Evolutionary conservation across 1,140 invertebrate species (phyloP), one percentile per base, ranked within the genome.

Genomic region (Helicoverpa zea): DNA sequence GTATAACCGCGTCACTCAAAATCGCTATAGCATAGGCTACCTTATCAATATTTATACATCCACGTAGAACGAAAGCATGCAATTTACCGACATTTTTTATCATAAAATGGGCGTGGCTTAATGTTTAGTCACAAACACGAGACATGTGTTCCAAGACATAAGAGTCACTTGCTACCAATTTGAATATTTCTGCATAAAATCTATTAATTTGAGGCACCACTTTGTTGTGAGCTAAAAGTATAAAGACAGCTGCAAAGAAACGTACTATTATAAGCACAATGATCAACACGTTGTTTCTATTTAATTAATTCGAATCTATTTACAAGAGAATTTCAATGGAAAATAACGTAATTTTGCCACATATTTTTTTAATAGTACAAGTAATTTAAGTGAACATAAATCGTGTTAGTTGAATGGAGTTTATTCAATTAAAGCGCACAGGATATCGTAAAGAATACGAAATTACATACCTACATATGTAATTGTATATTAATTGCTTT

Each of bases 121-220:
- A 59, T 75, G 35, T n/a, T 59, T 59, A 52, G 30, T 59, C 30
- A 29, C 54, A 59, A 43, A 56, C 56, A 23, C 30, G 16, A n/a
- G 72, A 74, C 56, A 59, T 59, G 72, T 74, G 72, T 47, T 66
- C 43, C 58, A 23, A 16, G 35, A 0, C 18, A 43, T 13, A 61
- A 49, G 49, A 66, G 52, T 11, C 51, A 56, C 58, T 56, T 43
- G 61, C 16, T 54, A 29, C n/a, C 51, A 54, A 82, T 83, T 85
- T 80, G 30, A 85, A 85, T 83, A 85, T 72, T 66, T 80, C 73
- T 79, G 59, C 81, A 83, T 83, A 81, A 81, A 54, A 81, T 58
- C 58, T 79, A 81, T 77, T 75, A 64, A 63, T 59, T 49, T 58
- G 51, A 51, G 30, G 58, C 35, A 49, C 16, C 61, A 61, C 58